A percentile compares a stretch with the other conserved stretches of the same genome.
Evolutionary conservation across 2,797 vertebrate genomes (phyloP).

Genomic region (Mastacembelus armatus): DNA sequence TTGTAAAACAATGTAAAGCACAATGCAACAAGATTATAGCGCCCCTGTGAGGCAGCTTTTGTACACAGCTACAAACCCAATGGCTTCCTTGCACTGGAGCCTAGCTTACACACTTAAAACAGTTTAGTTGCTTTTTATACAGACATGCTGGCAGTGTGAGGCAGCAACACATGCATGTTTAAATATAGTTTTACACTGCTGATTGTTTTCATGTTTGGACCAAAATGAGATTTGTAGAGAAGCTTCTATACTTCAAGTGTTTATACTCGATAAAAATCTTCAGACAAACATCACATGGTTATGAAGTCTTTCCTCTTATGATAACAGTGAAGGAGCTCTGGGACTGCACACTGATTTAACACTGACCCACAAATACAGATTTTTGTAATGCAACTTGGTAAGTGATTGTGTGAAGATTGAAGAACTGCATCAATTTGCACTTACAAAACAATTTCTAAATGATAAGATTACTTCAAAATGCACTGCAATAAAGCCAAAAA

Average conservation of each 20-base stretch:
- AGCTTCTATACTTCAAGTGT: slow-evolving; percentile 29
- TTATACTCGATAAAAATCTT: slow-evolving; percentile 37
- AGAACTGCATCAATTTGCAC: slow-evolving; percentile 24
- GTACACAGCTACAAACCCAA: slow-evolving; percentile 60
- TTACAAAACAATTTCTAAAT: slow-evolving; percentile 50
- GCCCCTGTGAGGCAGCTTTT: slow-evolving; percentile 62
- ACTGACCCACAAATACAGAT: slow-evolving; percentile 68
- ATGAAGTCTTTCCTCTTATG: slow-evolving; percentile 37
- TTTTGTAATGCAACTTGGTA: slow-evolving; percentile 13
- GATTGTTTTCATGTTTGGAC: slow-evolving; percentile 34
- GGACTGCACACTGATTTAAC: slow-evolving; percentile 57
- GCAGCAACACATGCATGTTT: slow-evolving; percentile 75
- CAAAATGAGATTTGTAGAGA: slow-evolving; percentile 1
- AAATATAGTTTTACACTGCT: slow-evolving; percentile 69
- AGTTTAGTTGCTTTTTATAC: slow-evolving; percentile 59
- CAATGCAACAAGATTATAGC: slow-evolving; percentile 60
- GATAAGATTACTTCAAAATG: slow-evolving; percentile 30
- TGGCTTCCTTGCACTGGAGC: slow-evolving; percentile 49
- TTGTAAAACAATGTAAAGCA: slow-evolving; percentile 63
- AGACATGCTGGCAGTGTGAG: slow-evolving; percentile 75
- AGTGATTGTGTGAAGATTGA: slow-evolving; percentile 30
- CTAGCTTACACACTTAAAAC: slow-evolving; percentile 63
- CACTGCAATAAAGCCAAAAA: slow-evolving; percentile 38
- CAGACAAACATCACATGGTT: slow-evolving; percentile 70
- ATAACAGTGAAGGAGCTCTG: slow-evolving; percentile 37